A percentile compares a stretch with the other conserved stretches of the same genome.
Evolutionary conservation across 2,797 vertebrate genomes (phyloP).

Genomic region (Steatocranus sp.): DNA sequence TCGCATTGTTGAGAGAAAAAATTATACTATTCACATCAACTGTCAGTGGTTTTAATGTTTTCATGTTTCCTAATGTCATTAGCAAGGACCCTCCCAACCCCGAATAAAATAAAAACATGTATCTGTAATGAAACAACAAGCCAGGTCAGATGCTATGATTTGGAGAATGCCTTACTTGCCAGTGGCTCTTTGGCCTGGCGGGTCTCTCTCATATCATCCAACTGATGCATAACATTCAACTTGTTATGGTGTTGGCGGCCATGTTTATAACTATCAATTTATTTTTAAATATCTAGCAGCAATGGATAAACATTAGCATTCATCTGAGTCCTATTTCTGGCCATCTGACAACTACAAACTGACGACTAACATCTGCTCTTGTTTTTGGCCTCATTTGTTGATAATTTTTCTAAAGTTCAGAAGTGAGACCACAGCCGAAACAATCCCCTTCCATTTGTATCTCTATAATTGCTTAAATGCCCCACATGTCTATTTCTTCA

Average conservation of each 20-base stretch:
- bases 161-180: fast-evolving
- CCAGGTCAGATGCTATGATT: fast-evolving
- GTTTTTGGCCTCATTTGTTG: background rate
- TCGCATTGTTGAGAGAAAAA: background rate
- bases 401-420: background rate
- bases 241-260: background rate
- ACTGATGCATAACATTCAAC: background rate
- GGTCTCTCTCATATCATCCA: background rate
- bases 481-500: background rate
- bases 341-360: background rate
- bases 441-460: background rate
- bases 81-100: fast-evolving
- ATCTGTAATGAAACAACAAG: background rate
- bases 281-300: background rate
- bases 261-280: background rate
- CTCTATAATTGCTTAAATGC: background rate
- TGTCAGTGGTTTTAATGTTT: background rate
- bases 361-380: background rate
- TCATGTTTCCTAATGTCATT: background rate
- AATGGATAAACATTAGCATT: background rate
- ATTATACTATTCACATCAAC: fast-evolving
- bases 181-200: background rate
- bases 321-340: background rate
- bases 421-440: background rate
- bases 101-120: background rate